phyloP scores from a whole-genome alignment of 2,888 invertebrate genomes.

The Eupithecia pulchellata region DNA sequence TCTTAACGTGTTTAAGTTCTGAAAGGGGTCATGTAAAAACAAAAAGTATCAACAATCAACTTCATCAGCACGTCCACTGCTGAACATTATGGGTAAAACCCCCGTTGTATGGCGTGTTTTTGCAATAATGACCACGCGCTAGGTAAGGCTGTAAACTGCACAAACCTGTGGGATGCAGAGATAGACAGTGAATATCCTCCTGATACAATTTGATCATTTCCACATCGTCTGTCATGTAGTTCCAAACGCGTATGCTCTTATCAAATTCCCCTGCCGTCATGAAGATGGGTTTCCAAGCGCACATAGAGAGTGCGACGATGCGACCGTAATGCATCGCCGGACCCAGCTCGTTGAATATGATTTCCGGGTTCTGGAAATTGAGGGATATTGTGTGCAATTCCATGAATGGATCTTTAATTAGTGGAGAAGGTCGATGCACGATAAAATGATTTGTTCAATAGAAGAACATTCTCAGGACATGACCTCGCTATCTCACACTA shows the following conservation, averaged over 20 bases:
- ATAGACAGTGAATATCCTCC: slow-evolving; percentile 92
- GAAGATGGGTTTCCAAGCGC: slow-evolving; percentile 95
- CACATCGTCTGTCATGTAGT: slow-evolving; percentile 93
- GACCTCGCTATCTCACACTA: not conserved
- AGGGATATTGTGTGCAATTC: slow-evolving; percentile 23
- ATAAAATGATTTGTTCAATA: not conserved
- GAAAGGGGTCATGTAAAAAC: not conserved
- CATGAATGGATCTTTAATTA: not conserved
- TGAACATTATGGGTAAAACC: no score
- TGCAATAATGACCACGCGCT: no score
- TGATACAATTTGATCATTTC: slow-evolving; percentile 92
- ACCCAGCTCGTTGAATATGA: slow-evolving; percentile 88
- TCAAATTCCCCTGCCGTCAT: slow-evolving; percentile 93
- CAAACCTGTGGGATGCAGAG: slow-evolving; percentile 88
- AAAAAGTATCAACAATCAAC: no score
- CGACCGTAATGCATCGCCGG: slow-evolving; percentile 92
- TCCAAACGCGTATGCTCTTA: slow-evolving; percentile 95
- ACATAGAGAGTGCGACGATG: slow-evolving; percentile 92
- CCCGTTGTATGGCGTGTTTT: no score
- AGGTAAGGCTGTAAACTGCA: not conserved
- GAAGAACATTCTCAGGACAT: not conserved
- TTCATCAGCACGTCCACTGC: no score
- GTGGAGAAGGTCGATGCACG: not conserved
- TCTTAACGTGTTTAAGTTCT: not conserved
- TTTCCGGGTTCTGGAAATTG: slow-evolving; percentile 80